Evolutionary conservation across 2,797 vertebrate species (phyloP), one percentile per base, ranked within the genome.

Genomic region (Ambastaia sidthimunki): DNA sequence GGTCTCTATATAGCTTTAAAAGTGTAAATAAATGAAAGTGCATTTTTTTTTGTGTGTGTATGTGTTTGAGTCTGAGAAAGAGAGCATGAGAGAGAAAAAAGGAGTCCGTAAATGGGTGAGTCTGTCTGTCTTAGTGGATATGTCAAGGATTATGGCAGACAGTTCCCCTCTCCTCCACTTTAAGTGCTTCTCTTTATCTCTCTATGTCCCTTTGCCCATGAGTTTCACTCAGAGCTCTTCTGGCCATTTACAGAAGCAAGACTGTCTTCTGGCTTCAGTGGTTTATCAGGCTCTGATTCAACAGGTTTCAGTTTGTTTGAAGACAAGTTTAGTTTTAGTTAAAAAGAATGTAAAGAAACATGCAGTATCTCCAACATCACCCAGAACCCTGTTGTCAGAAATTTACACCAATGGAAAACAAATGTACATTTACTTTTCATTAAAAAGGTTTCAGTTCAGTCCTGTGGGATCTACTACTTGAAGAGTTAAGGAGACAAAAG

Each of bases 281-380:
- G 78, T 80, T 78, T 75, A 47, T 80, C 71, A 71, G 74, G 7
- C n/a, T 71, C 74, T 62, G 78, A 83, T 69, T 85, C 60, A 7
- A 65, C 80, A 60, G 67, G 66, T 80, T 85, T 85, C 78, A 55
- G 18, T 83, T 55, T 83, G 74, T 80, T 75, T 83, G 25, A 80
- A 80, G 71, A 62, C 6, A 4, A 67, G 31, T 48, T 78, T 28
- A 55, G 59, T 71, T 80, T 81, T 25, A 52, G 21, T 15, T 66
- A 25, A 78, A 47, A 48, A 68, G 66, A 15, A 23, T 10, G 9
- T 3, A 41, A 66, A 66, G 5, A 44, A 68, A 73, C 37, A 23
- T 73, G 16, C 21, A 73, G 34, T 41, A n/a, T 25, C 19, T 60
- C 15, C 19, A 34, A 37, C 7, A 34, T n/a, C 59, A 62, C 0